Conservation (phyloP, 2,888 invertebrate species). For the Pegoplata infirma region DNA sequence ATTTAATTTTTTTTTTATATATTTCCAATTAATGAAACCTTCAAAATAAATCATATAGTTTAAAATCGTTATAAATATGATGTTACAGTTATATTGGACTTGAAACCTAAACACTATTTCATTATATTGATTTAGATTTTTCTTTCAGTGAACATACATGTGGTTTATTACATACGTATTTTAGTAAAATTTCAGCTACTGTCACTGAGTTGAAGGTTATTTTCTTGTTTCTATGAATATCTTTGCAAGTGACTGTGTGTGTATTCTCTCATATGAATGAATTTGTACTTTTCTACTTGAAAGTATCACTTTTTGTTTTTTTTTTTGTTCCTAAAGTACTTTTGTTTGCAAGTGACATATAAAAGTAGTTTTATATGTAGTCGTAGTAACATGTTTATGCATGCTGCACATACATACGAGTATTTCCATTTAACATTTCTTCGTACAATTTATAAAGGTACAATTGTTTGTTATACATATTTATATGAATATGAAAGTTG, state of each 20-base stretch:
- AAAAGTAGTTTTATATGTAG: conserved; percentile 48
- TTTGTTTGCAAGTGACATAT: conserved; percentile 55
- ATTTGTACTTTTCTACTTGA: conserved; percentile 10
- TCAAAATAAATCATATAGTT: too few species aligned
- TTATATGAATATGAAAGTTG: conserved; percentile 43
- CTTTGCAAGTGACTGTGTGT: conserved; percentile 6
- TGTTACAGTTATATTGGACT: too few species aligned
- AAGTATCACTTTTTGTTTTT: conserved; percentile 38
- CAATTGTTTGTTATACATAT: conserved; percentile 52
- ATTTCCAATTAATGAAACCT: too few species aligned
- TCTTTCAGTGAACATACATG: neutral
- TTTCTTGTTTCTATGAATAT: conserved; percentile 2
- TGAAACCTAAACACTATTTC: too few species aligned
- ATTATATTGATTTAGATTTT: too few species aligned
- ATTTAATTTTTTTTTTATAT: too few species aligned
- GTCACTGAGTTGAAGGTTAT: conserved; percentile 45
- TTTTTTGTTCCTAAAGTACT: conserved; percentile 37
- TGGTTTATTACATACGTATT: conserved; percentile 4
- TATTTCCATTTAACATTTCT: too few species aligned
- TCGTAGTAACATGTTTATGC: conserved; percentile 21
- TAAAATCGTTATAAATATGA: too few species aligned
- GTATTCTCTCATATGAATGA: conserved; percentile 30
- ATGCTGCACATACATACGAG: conserved; percentile 5
- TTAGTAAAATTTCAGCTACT: conserved; percentile 8
- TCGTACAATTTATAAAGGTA: conserved; percentile 60